A percentile compares a stretch with the other conserved stretches of the same genome.
phyloP scores from a whole-genome alignment of 2,888 invertebrate species.

The Artemia sinica region DNA sequence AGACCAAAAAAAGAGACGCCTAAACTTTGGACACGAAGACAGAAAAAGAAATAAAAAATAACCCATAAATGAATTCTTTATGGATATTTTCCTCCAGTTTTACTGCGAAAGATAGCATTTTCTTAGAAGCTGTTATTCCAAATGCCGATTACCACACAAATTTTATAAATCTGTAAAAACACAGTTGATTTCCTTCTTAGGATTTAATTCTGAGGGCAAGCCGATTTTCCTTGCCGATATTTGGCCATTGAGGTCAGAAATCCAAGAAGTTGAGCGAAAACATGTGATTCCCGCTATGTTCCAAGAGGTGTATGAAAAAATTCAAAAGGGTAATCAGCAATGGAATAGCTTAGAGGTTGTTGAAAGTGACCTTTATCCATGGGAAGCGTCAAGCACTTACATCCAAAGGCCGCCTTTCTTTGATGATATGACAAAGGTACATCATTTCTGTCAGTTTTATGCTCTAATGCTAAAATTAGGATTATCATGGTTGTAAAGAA shows the following conservation, averaged over 20 bases:
- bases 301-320: constrained; percentile 68
- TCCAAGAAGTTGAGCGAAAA: constrained; percentile 68
- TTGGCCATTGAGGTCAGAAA: constrained; percentile 82
- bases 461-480: too few species aligned
- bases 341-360: constrained; percentile 73
- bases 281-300: constrained; percentile 93
- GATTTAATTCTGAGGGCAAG: constrained; percentile 47
- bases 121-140: background rate
- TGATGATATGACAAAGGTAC: constrained; percentile 54
- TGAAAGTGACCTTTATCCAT: constrained; percentile 65
- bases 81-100: too few species aligned
- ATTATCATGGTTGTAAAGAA: too few species aligned
- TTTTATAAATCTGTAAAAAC: background rate
- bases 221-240: constrained; percentile 74
- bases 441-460: constrained; percentile 17
- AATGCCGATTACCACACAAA: background rate
- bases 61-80: too few species aligned
- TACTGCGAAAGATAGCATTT: too few species aligned
- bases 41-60: too few species aligned
- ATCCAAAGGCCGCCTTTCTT: constrained; percentile 94
- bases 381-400: constrained; percentile 78
- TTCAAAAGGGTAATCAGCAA: constrained; percentile 60
- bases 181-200: constrained; percentile 29
- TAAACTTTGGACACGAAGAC: too few species aligned
- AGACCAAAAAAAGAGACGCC: too few species aligned